Evolutionary conservation across 2,888 invertebrate species (phyloP), one percentile per base, ranked within the genome.

Genomic region (Schizaphis graminum): DNA sequence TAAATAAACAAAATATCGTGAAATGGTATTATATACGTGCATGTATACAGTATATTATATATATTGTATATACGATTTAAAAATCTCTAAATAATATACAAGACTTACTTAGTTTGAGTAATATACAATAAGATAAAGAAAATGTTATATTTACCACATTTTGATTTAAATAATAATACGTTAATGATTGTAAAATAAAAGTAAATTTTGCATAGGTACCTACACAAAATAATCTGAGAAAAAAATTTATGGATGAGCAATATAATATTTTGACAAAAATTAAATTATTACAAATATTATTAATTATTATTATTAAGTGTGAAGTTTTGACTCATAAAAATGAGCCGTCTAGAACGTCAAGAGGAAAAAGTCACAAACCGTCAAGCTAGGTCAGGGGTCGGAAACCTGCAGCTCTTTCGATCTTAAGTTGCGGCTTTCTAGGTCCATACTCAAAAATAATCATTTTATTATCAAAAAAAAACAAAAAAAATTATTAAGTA

Each of bases 1-100:
- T 87, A 87, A 87, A 53, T 53, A 88, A 88, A 88, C 87, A 53
- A 88, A 88, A n/a, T 88, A 53, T 49, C 49, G 3, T 87, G n/a
- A 28, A 49, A 49, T 28, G 49, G 35, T 77, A 77, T 77, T 67
- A 77, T 44, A 3, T 35, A 77, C 21, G 21, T 77, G 35, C 35
- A 77, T 21, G 8, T 77, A 77, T 21, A 77, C 67, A 35, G n/a
- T 67, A 67, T 67, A n/a, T 67, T 67, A n/a, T 67, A 13, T 56
- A 56, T 57, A 67, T 11, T 67, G n/a, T 13, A 35, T 53, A 53
- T 77, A 35, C 7, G 77, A 77, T 21, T 77, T 35, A 77, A 21
- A 35, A 77, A 21, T 35, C 21, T 3, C 16, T 16, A 67, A 67
- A n/a, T 67, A 7, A n/a, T n/a, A 1, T 67, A 67, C 8, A 35